These are phyloP conservation scores for Dendroctonus ponderosae DNA, from an alignment of 1,140 invertebrate species.

Conservation along the genomic window DNA sequence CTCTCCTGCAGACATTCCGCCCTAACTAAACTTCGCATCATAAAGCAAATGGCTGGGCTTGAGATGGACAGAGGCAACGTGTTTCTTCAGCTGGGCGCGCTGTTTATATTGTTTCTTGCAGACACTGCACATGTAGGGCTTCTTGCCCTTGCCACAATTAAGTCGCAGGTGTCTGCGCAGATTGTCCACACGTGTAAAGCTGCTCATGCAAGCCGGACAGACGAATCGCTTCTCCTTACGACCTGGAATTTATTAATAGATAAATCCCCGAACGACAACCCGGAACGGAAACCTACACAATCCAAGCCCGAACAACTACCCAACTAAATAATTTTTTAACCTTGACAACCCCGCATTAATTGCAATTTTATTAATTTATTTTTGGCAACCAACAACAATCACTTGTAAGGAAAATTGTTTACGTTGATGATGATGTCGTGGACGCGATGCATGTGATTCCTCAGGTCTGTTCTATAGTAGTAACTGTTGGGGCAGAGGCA, in stretches of 20 bases:
- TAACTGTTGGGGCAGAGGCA: conserved; percentile 47
- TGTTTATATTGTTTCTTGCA: conserved; percentile 42
- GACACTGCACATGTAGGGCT: conserved; percentile 54
- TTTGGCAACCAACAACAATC: background rate
- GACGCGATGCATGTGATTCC: conserved; percentile 43
- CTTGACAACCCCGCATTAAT: no score
- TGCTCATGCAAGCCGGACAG: conserved; percentile 37
- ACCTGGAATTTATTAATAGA: background rate
- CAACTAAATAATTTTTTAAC: no score
- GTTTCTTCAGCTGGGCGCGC: conserved; percentile 1
- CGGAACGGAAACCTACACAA: no score
- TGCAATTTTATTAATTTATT: no score
- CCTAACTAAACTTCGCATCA: background rate
- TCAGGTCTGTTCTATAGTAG: conserved; percentile 39
- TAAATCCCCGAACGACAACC: no score
- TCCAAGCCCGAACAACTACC: no score
- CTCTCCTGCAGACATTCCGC: no score
- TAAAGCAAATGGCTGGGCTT: background rate
- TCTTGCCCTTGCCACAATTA: conserved; percentile 57
- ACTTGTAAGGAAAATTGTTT: background rate
- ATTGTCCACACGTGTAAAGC: conserved; percentile 46
- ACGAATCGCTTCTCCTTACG: conserved; percentile 2
- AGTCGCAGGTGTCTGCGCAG: conserved; percentile 69
- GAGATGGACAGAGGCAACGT: conserved; percentile 12
- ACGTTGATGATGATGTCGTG: conserved; percentile 31